Evolutionary conservation across 1,140 invertebrate species (phyloP).

Genomic region (Meteorus sp.): DNA sequence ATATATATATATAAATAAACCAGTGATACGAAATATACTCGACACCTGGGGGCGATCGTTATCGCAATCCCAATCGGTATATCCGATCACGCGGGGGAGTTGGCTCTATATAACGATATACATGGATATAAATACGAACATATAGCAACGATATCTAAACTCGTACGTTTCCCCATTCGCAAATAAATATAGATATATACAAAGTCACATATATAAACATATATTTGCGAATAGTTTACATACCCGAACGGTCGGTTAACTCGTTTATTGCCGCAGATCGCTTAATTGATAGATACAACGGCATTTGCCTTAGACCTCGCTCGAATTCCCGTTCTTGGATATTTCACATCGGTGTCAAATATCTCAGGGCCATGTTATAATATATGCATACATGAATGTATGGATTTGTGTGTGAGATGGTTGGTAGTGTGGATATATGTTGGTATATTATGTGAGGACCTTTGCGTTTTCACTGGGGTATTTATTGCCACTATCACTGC

Average conservation of each 20-base stretch:
- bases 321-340: constrained; percentile 4
- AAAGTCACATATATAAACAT: neutral
- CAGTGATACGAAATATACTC: constrained; percentile 11
- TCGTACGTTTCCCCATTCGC: constrained; percentile 5
- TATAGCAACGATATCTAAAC: constrained; percentile 8
- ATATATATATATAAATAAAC: too few relatives aligned
- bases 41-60: constrained; percentile 20
- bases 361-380: neutral
- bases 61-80: constrained; percentile 16
- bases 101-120: constrained; percentile 12
- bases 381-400: too few relatives aligned
- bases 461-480: constrained; percentile 10
- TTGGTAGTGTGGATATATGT: neutral
- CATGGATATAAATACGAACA: too few relatives aligned
- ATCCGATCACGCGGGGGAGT: constrained; percentile 13
- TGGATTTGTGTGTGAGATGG: neutral
- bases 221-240: too few relatives aligned
- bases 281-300: constrained; percentile 25
- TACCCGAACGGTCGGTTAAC: too few relatives aligned
- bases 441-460: neutral
- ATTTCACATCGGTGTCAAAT: neutral
- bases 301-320: neutral
- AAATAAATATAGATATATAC: neutral
- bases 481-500: constrained; percentile 22
- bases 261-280: constrained; percentile 13